These are phyloP conservation scores for Choloepus hoffmanni DNA, from an alignment of 2,113 vertebrate genomes.

Conservation along the genomic window DNA sequence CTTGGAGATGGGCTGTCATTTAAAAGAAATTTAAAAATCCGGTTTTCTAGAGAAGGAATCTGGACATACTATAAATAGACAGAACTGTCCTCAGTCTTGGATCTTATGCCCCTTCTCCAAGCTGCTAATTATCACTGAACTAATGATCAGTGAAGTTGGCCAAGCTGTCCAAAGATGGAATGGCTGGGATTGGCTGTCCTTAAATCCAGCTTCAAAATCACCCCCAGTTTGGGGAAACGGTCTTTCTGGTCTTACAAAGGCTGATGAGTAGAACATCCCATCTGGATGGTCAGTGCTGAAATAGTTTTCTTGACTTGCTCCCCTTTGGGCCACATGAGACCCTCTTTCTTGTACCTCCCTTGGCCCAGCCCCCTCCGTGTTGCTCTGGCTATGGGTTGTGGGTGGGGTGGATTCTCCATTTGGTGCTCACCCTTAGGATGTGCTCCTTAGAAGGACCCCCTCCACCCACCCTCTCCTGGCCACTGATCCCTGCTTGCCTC, in stretches of 20 bases:
- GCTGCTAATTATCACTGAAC: background rate
- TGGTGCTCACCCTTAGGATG: rapidly evolving
- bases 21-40: background rate
- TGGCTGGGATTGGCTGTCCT: background rate
- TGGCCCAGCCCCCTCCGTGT: rapidly evolving
- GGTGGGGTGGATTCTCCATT: too few species aligned
- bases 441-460: background rate
- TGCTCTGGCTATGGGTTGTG: background rate
- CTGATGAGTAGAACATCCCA: background rate
- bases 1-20: background rate
- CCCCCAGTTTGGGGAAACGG: background rate
- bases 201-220: background rate
- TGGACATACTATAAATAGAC: too few species aligned
- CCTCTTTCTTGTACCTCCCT: background rate
- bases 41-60: background rate
- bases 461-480: background rate
- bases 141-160: background rate
- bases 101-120: background rate
- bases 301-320: background rate
- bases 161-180: background rate
- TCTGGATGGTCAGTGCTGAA: background rate
- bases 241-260: background rate
- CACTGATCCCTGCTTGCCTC: background rate
- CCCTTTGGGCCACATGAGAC: background rate
- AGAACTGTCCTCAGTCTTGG: too few species aligned